phyloP scores from a whole-genome alignment of 2,888 invertebrate genomes.

The Lepetodrilus schrolli region DNA sequence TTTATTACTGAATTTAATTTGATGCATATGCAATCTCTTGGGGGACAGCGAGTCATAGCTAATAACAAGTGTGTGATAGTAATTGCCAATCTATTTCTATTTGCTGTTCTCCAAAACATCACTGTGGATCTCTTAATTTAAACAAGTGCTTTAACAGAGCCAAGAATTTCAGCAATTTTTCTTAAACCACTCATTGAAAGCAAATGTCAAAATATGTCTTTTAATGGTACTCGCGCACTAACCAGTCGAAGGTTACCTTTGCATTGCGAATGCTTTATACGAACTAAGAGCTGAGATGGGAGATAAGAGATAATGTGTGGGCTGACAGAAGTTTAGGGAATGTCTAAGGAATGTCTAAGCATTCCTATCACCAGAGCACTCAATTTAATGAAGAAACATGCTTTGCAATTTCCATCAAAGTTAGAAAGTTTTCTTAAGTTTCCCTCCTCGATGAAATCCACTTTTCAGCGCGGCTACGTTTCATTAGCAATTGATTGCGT shows the following conservation, averaged over 20 bases:
- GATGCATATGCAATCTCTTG: too few relatives aligned
- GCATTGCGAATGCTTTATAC: too few relatives aligned
- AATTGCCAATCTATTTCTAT: too few relatives aligned
- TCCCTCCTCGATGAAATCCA: not conserved
- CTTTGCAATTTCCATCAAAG: conserved; percentile 19
- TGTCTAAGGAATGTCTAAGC: not conserved
- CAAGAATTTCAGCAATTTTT: too few relatives aligned
- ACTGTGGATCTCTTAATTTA: too few relatives aligned
- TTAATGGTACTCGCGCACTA: not conserved
- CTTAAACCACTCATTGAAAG: not conserved
- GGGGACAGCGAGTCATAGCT: too few relatives aligned
- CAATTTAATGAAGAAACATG: conserved; percentile 21
- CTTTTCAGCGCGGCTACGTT: not conserved
- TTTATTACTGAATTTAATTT: too few relatives aligned
- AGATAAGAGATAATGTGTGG: not conserved
- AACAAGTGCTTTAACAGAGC: too few relatives aligned
- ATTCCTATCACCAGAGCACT: conserved; percentile 12
- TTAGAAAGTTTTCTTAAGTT: conserved; percentile 25
- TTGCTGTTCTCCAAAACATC: too few relatives aligned
- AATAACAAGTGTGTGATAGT: too few relatives aligned
- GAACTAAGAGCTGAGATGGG: too few relatives aligned
- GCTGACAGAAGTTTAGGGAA: not conserved
- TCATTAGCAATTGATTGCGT: conserved; percentile 15
- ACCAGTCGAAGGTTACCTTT: not conserved
- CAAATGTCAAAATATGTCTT: not conserved